Evolutionary conservation across 2,113 vertebrate species (phyloP), one percentile per base, ranked within the genome.

Genomic region (Phyllostomus hastatus): DNA sequence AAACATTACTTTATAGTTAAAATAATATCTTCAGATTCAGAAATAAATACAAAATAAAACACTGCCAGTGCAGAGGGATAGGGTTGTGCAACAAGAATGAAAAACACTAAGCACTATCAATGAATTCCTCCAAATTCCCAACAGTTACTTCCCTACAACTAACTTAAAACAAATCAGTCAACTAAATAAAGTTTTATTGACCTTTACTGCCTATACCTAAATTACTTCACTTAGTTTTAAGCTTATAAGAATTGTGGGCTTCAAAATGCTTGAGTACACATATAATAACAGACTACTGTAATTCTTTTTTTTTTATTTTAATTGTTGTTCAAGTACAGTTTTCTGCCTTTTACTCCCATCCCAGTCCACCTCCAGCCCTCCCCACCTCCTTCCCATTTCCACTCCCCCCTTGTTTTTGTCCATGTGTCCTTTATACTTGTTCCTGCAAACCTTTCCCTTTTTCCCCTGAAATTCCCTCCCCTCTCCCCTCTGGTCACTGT

Each of bases 211-310:
- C 79, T 92, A 54, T 67, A 81, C 41, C 54, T 76, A 76, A 96
- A 93, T 94, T 93, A 93, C 52, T 92, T 94, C 17, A 93, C 96
- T 97, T 95, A 96, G 3, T 83, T 96, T 97, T 88, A 96, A 96
- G 50, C n/a, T n/a, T 43, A 67, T 95, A 87, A 88, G 35, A 90
- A 87, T 67, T 38, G 15, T n/a, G 28, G 92, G 5, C 94, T 95
- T 94, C 57, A 95, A 97, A 92, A 92, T 97, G 83, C 95, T 97
- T 94, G 72, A 89, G 57, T 73, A 86, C 57, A 73, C 80, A 95
- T 48, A 73, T 75, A 95, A 96, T 95, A 94, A 94, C 64, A 96
- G 88, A 72, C 86, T 97, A 50, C 48, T 3, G 8, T 50, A 50
- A 50, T 50, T 50, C 48, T 50, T 50, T 50, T 50, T 50, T 11